These are phyloP conservation scores for Drosophila biarmipes DNA, from an alignment of 1,140 invertebrate species.

Conservation along the genomic window DNA sequence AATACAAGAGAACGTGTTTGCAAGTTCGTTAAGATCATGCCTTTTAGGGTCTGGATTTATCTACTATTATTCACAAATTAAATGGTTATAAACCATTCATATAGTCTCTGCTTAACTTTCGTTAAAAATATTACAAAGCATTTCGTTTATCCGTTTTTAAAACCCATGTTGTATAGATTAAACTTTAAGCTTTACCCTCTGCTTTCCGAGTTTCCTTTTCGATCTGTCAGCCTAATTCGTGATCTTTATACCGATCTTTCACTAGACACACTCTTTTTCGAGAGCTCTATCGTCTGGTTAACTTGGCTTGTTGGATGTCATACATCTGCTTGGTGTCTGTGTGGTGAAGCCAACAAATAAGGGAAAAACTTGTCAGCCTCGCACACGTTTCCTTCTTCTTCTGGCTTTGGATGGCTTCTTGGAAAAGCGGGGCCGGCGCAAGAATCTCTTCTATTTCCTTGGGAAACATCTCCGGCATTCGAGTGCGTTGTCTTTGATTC, in stretches of 20 bases:
- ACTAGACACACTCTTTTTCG: slow-evolving; percentile 5
- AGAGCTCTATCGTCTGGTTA: slow-evolving; percentile 3
- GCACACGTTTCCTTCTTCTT: slow-evolving; percentile 49
- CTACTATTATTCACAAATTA: neutral
- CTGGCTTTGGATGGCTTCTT: slow-evolving; percentile 47
- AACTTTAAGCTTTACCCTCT: too few species aligned
- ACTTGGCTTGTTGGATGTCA: slow-evolving; percentile 37
- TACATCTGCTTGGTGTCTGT: slow-evolving; percentile 31
- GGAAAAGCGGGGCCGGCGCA: slow-evolving; percentile 49
- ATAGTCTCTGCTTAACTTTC: neutral
- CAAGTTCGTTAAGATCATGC: slow-evolving; percentile 1
- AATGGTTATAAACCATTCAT: neutral
- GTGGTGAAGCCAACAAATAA: slow-evolving; percentile 48
- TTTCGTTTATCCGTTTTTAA: too few species aligned
- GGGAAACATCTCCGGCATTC: slow-evolving; percentile 79
- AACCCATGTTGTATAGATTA: too few species aligned
- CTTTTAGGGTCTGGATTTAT: neutral
- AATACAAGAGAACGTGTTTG: neutral
- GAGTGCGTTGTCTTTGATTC: slow-evolving; percentile 41
- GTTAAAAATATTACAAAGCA: neutral
- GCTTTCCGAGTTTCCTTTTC: neutral
- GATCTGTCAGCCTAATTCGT: slow-evolving; percentile 19
- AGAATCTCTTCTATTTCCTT: slow-evolving; percentile 80
- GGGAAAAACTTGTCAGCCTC: slow-evolving; percentile 67
- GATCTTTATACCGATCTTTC: slow-evolving; percentile 61